Evolutionary conservation across 2,888 invertebrate genomes (phyloP).

Genomic region (Steinernema carpocapsae): DNA sequence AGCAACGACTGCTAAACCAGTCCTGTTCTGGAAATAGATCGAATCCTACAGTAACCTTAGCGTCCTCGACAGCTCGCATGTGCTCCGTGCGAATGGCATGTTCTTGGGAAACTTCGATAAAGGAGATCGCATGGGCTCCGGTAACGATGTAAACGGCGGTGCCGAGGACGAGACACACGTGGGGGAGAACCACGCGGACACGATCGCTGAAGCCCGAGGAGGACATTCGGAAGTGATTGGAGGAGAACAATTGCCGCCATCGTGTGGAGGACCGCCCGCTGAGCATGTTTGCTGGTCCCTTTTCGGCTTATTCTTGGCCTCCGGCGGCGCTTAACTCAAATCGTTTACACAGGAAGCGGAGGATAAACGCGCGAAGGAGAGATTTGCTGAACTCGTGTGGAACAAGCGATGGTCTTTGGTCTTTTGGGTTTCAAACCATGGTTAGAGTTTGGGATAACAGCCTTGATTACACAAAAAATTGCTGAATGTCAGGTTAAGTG

Average conservation of each 20-base stretch:
- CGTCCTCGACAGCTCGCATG: constrained; percentile 43
- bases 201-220: constrained; percentile 38
- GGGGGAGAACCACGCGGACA: constrained; percentile 58
- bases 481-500: too few relatives aligned
- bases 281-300: constrained; percentile 9
- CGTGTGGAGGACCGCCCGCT: constrained; percentile 34
- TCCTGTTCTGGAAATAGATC: not conserved
- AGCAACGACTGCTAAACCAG: constrained; percentile 46
- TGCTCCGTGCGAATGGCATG: constrained; percentile 47
- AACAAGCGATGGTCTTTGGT: too few relatives aligned
- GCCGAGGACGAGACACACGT: constrained; percentile 58
- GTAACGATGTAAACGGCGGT: constrained; percentile 57
- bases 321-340: not conserved
- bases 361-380: too few relatives aligned
- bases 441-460: too few relatives aligned
- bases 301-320: not conserved
- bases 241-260: constrained; percentile 32
- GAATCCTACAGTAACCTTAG: constrained; percentile 43
- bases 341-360: not conserved
- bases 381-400: too few relatives aligned
- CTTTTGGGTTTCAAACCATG: too few relatives aligned
- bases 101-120: constrained; percentile 50
- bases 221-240: constrained; percentile 36
- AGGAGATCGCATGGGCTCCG: constrained; percentile 49
- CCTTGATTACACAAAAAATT: too few relatives aligned